phyloP scores from a whole-genome alignment of 2,113 vertebrate species.

The Cinclus mexicanus region DNA sequence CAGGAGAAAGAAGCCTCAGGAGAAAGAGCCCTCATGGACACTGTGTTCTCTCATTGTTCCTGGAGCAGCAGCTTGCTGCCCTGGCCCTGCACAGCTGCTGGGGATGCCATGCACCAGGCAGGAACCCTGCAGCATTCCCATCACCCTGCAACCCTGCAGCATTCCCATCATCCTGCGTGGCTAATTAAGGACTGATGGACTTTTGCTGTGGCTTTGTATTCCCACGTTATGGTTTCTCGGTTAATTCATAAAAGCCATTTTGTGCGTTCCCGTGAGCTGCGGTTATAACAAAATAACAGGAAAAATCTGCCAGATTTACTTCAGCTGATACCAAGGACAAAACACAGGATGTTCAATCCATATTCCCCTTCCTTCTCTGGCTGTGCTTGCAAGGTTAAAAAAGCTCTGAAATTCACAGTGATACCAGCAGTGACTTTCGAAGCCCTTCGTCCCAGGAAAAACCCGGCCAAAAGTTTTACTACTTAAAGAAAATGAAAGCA shows the following conservation, averaged over 20 bases:
- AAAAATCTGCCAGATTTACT: constrained; percentile 86
- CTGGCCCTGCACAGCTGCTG: background rate
- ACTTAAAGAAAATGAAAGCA: constrained; percentile 22
- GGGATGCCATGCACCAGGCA: rapidly evolving
- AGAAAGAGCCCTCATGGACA: background rate
- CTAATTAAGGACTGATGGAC: background rate
- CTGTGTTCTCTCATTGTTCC: rapidly evolving
- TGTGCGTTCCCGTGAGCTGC: constrained; percentile 52
- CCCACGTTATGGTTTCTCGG: constrained; percentile 4
- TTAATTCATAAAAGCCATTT: constrained; percentile 63
- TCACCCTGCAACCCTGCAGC: background rate
- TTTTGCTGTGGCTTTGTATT: background rate
- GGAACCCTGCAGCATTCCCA: background rate
- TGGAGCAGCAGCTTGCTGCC: background rate
- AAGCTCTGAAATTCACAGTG: constrained; percentile 55
- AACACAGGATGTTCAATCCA: constrained; percentile 75
- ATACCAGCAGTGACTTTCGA: constrained; percentile 20
- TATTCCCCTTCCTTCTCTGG: constrained; percentile 70
- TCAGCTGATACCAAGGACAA: constrained; percentile 78
- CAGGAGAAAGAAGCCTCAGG: background rate
- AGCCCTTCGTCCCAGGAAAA: background rate
- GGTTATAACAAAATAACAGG: constrained; percentile 87
- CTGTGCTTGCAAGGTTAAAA: constrained; percentile 39
- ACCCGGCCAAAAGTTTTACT: background rate
- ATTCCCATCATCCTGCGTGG: background rate